These are phyloP conservation scores for Epizoanthus rinbou DNA, from an alignment of 92 coral and sea anemone genomes.

Conservation along the genomic window DNA sequence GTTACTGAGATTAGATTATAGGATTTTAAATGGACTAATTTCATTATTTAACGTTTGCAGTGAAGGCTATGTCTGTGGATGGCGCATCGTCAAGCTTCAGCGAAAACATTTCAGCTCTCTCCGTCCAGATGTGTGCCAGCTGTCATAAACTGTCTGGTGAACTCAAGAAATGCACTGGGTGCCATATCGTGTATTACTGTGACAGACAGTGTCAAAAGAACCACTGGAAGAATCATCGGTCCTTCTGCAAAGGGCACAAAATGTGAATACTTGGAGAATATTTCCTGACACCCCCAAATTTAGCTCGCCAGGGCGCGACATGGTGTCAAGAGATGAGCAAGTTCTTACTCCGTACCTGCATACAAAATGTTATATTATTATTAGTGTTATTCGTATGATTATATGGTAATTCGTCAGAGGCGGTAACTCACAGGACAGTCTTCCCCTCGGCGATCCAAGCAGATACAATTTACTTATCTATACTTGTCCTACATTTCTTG, in stretches of 20 bases:
- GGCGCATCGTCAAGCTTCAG: neutral
- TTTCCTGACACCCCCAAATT: neutral
- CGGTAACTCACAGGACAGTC: too few relatives aligned
- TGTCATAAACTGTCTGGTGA: slow-evolving; percentile 3
- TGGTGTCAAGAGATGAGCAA: neutral
- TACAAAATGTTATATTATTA: too few relatives aligned
- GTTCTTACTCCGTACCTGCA: too few relatives aligned
- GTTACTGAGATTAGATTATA: too few relatives aligned
- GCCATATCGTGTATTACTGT: slow-evolving; percentile 4
- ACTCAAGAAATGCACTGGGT: slow-evolving; percentile 14
- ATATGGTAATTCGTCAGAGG: too few relatives aligned
- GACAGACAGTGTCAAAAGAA: slow-evolving; percentile 1
- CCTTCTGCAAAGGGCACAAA: neutral
- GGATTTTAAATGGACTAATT: too few relatives aligned
- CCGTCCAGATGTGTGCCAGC: neutral
- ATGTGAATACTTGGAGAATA: neutral
- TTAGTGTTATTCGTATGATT: too few relatives aligned
- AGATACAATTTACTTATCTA: too few relatives aligned
- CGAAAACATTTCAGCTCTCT: neutral
- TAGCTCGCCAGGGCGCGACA: neutral
- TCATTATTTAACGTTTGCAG: neutral
- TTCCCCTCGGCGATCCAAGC: too few relatives aligned
- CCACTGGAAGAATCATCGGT: slow-evolving; percentile 2
- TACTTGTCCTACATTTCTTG: too few relatives aligned
- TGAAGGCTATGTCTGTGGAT: neutral